Evolutionary conservation across 2,888 invertebrate genomes (phyloP).

Genomic region (Xestobium rufovillosum): DNA sequence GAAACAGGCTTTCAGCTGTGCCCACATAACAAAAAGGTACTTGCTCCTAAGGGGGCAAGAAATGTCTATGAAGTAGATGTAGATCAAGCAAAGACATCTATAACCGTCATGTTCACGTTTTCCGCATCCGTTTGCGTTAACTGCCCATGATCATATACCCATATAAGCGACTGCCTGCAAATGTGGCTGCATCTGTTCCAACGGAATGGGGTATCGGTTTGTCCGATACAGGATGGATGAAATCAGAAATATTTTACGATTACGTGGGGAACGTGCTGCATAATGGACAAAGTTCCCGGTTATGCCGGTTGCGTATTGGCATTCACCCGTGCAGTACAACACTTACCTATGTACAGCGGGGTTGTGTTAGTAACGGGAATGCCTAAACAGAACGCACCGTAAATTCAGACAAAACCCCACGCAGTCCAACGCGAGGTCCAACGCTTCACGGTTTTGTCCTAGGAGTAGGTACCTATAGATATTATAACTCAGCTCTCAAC

Average conservation of each 20-base stretch:
- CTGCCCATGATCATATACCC: conserved; percentile 36
- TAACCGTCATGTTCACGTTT: conserved; percentile 36
- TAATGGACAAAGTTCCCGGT: no score
- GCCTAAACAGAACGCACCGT: no score
- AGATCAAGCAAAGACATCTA: conserved; percentile 28
- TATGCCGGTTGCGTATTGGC: no score
- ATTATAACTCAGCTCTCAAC: no score
- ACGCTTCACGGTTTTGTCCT: no score
- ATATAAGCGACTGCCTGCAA: conserved; percentile 32
- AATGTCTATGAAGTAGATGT: conserved; percentile 31
- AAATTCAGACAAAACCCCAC: no score
- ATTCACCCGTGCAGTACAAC: no score
- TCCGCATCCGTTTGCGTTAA: conserved; percentile 28
- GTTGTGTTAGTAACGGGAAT: no score
- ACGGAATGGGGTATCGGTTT: conserved; percentile 36
- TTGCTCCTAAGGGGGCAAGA: conserved; percentile 19
- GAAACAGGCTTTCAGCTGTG: conserved; percentile 34
- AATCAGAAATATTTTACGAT: conserved; percentile 35
- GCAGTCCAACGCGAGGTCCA: no score
- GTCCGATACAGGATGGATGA: conserved; percentile 40
- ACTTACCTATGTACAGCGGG: no score
- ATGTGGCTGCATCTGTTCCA: conserved; percentile 32
- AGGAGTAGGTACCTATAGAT: no score
- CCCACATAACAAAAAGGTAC: conserved; percentile 29
- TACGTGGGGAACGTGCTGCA: conserved; percentile 32